Conservation (phyloP, 2,797 vertebrate genomes). For the Chloroceryle amazona region DNA sequence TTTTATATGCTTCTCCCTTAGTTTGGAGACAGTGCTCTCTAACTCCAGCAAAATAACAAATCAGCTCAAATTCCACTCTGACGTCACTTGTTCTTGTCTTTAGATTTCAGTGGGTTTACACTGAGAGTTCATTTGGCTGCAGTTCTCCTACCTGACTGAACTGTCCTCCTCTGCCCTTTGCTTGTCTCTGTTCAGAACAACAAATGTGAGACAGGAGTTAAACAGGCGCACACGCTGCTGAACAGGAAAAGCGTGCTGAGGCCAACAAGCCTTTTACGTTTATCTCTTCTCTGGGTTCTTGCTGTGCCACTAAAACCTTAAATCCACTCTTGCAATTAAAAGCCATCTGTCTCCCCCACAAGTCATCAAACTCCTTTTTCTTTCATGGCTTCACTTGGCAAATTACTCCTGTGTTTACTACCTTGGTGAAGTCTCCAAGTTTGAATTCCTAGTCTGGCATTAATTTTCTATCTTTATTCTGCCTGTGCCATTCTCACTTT, state of each 20-base stretch:
- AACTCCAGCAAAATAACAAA: neutral
- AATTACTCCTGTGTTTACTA: neutral
- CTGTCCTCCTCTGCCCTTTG: neutral
- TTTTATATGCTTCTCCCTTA: neutral
- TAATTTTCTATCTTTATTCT: neutral
- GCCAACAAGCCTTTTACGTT: slow-evolving; percentile 26
- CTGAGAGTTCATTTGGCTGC: neutral
- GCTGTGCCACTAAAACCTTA: slow-evolving; percentile 15
- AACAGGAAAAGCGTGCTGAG: neutral
- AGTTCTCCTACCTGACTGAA: neutral
- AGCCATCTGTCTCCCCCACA: neutral
- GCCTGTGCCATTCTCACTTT: neutral
- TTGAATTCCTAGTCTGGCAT: neutral
- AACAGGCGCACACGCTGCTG: neutral
- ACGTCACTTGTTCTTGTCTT: neutral
- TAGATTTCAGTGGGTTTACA: neutral
- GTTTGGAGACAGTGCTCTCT: neutral
- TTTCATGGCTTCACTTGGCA: slow-evolving; percentile 1
- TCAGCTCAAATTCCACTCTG: neutral
- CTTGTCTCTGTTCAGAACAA: neutral
- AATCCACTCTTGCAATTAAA: slow-evolving; percentile 3
- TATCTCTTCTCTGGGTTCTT: neutral
- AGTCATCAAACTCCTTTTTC: neutral
- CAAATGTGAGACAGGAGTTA: neutral
- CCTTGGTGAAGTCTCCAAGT: neutral